A percentile compares a stretch with the other conserved stretches of the same genome.
Conservation (phyloP, 2,113 vertebrate species). For the Pongo pygmaeus region DNA sequence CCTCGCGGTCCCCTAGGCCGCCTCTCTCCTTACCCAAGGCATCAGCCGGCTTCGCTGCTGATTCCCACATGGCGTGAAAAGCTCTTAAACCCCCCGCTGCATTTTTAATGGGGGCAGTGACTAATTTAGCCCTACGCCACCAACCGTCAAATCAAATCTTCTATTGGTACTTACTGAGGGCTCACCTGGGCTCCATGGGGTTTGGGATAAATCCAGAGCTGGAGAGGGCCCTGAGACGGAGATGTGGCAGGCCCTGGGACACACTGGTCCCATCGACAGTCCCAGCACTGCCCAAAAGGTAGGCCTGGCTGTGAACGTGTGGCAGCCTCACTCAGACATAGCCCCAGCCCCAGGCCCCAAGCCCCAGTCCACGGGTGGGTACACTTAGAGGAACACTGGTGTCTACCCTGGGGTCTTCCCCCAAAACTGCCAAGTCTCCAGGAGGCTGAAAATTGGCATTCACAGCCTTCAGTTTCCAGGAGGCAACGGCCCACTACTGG, state of each 20-base stretch:
- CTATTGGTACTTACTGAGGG: conserved; percentile 67
- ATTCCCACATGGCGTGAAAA: conserved; percentile 77
- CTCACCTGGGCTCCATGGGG: conserved; percentile 74
- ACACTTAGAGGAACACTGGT: not conserved
- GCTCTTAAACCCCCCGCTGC: conserved; percentile 78
- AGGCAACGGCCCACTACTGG: not conserved
- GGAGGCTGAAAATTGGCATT: not conserved
- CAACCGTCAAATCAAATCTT: conserved; percentile 79
- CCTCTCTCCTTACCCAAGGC: conserved; percentile 77
- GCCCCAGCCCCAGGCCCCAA: not conserved
- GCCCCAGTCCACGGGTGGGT: not conserved
- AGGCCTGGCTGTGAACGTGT: not conserved
- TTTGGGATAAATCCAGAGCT: conserved; percentile 53
- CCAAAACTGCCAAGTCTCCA: not conserved
- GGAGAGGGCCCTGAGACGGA: not conserved
- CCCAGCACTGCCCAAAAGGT: not conserved
- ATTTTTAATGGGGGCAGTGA: conserved; percentile 81
- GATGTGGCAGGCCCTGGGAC: not conserved
- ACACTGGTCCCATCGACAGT: rapidly evolving
- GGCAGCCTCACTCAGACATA: too few relatives aligned
- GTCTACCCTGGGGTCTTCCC: not conserved
- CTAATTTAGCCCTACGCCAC: conserved; percentile 77
- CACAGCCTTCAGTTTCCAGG: not conserved
- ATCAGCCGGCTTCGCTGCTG: conserved; percentile 68
- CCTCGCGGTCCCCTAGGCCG: conserved; percentile 74